Percentiles rank a stretch among this genome's conserved stretches.
Evolutionary conservation across 2,797 vertebrate genomes (phyloP).

Genomic region (Synanceia verrucosa): DNA sequence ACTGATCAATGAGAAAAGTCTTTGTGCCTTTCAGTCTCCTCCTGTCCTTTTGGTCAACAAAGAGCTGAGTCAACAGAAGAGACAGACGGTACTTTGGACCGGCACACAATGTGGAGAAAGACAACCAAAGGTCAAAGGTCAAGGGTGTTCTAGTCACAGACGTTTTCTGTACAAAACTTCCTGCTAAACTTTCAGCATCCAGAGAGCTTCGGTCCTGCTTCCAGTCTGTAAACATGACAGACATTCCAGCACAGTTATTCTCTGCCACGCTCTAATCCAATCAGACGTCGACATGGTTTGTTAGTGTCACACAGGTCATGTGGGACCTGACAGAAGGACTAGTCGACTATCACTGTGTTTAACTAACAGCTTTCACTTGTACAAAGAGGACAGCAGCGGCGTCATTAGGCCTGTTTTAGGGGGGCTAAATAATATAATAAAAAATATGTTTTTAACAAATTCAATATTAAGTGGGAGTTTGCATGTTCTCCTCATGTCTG

Average conservation of each 20-base stretch:
- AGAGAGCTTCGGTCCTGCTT: too few relatives aligned
- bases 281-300: conserved; percentile 37
- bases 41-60: conserved; percentile 27
- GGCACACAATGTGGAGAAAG: background rate
- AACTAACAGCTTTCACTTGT: too few relatives aligned
- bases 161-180: background rate
- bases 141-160: background rate
- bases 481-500: too few relatives aligned
- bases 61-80: conserved; percentile 11
- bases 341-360: too few relatives aligned
- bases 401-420: too few relatives aligned
- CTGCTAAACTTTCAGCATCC: conserved; percentile 1
- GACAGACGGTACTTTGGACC: conserved; percentile 17
- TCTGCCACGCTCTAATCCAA: conserved; percentile 45
- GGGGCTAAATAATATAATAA: too few relatives aligned
- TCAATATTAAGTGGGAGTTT: too few relatives aligned
- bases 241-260: background rate
- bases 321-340: too few relatives aligned
- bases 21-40: background rate
- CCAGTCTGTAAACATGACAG: background rate
- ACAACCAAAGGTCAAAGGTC: background rate
- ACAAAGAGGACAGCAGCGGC: too few relatives aligned
- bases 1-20: background rate
- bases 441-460: too few relatives aligned
- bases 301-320: conserved; percentile 42